Base-by-base conservation (phyloP, 2,113 vertebrate species). In the Glaucomys volans region DNA sequence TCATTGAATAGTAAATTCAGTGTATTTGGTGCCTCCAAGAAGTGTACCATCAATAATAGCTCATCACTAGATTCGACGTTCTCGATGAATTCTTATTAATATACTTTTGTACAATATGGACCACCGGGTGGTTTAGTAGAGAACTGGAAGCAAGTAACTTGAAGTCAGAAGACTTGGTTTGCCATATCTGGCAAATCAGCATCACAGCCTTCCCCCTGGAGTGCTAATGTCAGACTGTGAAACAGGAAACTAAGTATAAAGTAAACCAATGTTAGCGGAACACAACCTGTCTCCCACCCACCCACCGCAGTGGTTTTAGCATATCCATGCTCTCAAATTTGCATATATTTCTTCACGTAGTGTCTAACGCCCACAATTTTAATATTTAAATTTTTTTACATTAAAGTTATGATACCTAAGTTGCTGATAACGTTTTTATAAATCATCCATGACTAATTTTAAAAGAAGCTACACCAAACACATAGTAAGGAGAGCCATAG, bases 401-500 rank as follows among this genome's bases (percentile, higher is more conserved):
- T 54, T 91, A 4, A 94, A 72, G 57, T 91, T 91, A 72, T 16
- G 32, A 11, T 85, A 44, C 28, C 64, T 88, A 72, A 81, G 47
- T 96, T 83, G 52, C 42, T 42, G 42, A 18, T 67, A 72, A 52
- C 40, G 62, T 71, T 94, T 95, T 95, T 83, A 32, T 88, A 87
- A 87, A 64, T 92, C 37, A 90, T n/a, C n/a, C 95, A 26, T 95
- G 64, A 90, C 16, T 87, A 69, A 57, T 87, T 95, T 95, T 91
- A 67, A 92, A 92, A 94, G 75, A 80, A 47, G n/a, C 20, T 9
- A 71, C 22, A 86, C 32, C 59, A 91, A 94, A 66, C 26, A 72
- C 67, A 54, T 74, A 89, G 32, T n/a, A 42, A 66, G 59, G 89
- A 84, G 20, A 72, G 90, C 80, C 59, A 72, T 64, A n/a, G 8